Percentiles rank a stretch among this genome's conserved stretches.
Conservation (phyloP, 2,797 vertebrate genomes). For the Chaetodon trifasciatus region DNA sequence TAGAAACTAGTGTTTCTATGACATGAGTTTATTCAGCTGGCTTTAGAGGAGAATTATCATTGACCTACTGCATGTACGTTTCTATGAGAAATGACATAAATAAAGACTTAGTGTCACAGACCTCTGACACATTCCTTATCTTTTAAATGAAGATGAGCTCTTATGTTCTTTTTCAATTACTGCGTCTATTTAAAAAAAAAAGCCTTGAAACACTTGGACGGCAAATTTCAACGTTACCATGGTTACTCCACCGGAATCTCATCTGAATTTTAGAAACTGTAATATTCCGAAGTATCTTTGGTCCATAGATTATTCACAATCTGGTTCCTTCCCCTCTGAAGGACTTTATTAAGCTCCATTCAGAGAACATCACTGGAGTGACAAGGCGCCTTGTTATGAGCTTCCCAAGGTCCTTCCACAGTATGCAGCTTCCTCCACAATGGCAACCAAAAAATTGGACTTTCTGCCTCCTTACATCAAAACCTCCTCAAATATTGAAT, state of each 20-base stretch:
- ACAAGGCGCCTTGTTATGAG: neutral
- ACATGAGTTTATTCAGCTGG: neutral
- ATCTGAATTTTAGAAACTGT: neutral
- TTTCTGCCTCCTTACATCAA: neutral
- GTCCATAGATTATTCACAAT: conserved; percentile 10
- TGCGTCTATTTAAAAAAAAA: neutral
- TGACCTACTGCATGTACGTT: neutral
- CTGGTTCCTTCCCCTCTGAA: conserved; percentile 3
- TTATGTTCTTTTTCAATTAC: neutral
- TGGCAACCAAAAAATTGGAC: neutral
- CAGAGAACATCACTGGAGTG: neutral
- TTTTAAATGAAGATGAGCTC: conserved; percentile 6
- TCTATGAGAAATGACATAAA: neutral
- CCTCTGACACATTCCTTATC: neutral
- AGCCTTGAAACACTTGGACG: neutral
- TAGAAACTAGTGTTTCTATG: neutral
- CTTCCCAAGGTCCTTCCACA: neutral
- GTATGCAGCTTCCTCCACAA: neutral
- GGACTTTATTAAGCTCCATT: conserved; percentile 15
- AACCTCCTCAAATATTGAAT: neutral
- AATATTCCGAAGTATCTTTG: neutral
- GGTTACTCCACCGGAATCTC: neutral
- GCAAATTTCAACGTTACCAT: neutral
- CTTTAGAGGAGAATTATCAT: neutral
- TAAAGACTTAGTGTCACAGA: neutral